Percentiles rank a stretch among this genome's conserved stretches.
Conservation (phyloP, 2,888 invertebrate species). For the Osedax frankpressi region DNA sequence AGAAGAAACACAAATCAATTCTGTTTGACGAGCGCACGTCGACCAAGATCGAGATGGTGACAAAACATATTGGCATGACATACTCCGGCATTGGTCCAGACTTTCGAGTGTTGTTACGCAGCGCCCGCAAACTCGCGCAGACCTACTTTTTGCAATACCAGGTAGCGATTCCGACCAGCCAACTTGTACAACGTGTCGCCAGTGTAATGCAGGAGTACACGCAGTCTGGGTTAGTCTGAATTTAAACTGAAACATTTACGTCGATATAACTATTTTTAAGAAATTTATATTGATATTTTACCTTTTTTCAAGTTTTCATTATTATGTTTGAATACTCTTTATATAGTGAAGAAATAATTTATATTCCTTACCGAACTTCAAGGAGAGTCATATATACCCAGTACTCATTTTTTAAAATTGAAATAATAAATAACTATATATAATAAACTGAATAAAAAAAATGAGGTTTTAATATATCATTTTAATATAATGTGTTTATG, state of each 20-base stretch:
- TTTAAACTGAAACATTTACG: background rate
- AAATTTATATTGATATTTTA: background rate
- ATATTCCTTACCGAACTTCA: too few species aligned
- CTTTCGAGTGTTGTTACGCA: conserved; percentile 67
- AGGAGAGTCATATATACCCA: too few species aligned
- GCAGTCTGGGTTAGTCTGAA: conserved; percentile 76
- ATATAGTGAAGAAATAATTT: too few species aligned
- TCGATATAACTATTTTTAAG: too few species aligned
- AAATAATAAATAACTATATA: too few species aligned
- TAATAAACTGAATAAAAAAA: too few species aligned
- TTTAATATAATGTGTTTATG: too few species aligned
- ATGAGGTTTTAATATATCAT: too few species aligned
- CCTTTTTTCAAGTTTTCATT: background rate
- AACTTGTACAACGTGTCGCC: conserved; percentile 86
- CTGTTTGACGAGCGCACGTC: conserved; percentile 92
- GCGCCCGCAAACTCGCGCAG: conserved; percentile 88
- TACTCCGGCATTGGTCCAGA: conserved; percentile 66
- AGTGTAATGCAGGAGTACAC: conserved; percentile 99
- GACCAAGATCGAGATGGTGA: conserved; percentile 87
- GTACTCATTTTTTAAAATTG: too few species aligned
- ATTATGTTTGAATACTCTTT: too few species aligned
- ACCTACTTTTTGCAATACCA: conserved; percentile 79
- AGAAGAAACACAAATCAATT: conserved; percentile 93
- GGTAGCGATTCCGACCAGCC: conserved; percentile 88
- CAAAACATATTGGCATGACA: conserved; percentile 88